A percentile compares a stretch with the other conserved stretches of the same genome.
These are phyloP conservation scores for Crypturellus undulatus DNA, from an alignment of 2,113 vertebrate genomes.

Conservation along the genomic window DNA sequence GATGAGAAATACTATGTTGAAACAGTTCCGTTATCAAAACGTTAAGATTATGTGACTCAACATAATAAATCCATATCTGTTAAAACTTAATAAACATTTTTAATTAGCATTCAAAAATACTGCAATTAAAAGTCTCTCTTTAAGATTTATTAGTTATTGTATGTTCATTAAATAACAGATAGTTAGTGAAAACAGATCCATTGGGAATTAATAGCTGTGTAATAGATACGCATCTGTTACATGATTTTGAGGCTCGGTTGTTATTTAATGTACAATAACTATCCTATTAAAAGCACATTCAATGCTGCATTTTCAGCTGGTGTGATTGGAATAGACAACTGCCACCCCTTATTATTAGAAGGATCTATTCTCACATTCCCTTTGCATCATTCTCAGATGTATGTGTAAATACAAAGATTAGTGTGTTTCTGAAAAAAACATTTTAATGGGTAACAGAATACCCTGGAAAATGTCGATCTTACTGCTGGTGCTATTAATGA, in stretches of 20 bases:
- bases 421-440: neutral
- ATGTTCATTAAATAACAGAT: slow-evolving; percentile 62
- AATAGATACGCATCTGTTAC: slow-evolving; percentile 53
- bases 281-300: slow-evolving; percentile 23
- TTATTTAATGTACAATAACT: slow-evolving; percentile 54
- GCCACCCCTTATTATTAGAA: neutral
- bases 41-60: neutral
- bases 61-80: neutral
- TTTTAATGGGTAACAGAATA: slow-evolving; percentile 13
- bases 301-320: neutral
- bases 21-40: neutral
- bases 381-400: neutral
- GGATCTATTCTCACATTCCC: neutral
- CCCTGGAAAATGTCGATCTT: neutral
- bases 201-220: slow-evolving; percentile 58
- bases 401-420: neutral
- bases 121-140: slow-evolving; percentile 13
- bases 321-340: neutral
- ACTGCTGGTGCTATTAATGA: neutral
- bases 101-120: neutral
- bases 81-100: slow-evolving; percentile 38
- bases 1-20: neutral
- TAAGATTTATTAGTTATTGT: slow-evolving; percentile 58
- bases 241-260: neutral
- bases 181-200: slow-evolving; percentile 43